Conservation (phyloP, 2,797 vertebrate genomes). For the Lates japonicus region DNA sequence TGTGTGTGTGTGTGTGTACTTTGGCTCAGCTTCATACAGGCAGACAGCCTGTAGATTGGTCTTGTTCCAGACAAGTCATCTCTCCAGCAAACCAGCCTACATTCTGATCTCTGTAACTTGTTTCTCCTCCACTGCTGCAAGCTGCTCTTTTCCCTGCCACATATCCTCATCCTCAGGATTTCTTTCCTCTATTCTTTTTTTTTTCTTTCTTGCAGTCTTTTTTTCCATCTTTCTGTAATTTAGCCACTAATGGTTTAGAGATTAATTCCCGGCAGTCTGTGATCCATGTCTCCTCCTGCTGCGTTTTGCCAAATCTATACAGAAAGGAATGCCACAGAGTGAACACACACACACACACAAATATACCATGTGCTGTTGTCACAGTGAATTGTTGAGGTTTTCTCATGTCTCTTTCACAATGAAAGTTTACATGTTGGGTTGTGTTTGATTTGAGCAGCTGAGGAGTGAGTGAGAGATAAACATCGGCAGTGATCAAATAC, state of each 20-base stretch:
- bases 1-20: conserved; percentile 34
- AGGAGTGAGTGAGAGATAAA: conserved; percentile 54
- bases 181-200: conserved; percentile 1
- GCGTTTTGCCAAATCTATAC: conserved; percentile 58
- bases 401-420: conserved; percentile 25
- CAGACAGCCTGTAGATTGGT: conserved; percentile 55
- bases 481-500: conserved; percentile 56
- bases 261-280: conserved; percentile 57
- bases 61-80: conserved; percentile 63
- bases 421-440: conserved; percentile 36
- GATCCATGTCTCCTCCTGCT: conserved; percentile 54
- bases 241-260: conserved; percentile 47
- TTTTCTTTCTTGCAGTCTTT: neutral
- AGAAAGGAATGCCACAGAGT: conserved; percentile 43
- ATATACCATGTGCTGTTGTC: conserved; percentile 26
- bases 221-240: conserved; percentile 51
- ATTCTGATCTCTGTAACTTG: conserved; percentile 43
- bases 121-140: conserved; percentile 50
- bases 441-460: conserved; percentile 47
- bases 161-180: conserved; percentile 33
- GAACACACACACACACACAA: conserved; percentile 6
- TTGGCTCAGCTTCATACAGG: conserved; percentile 66
- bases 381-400: conserved; percentile 47
- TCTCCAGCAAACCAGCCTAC: conserved; percentile 56
- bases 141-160: conserved; percentile 39